These are phyloP conservation scores for Epinephelus fuscoguttatus DNA, from an alignment of 2,113 vertebrate genomes.

Conservation along the genomic window DNA sequence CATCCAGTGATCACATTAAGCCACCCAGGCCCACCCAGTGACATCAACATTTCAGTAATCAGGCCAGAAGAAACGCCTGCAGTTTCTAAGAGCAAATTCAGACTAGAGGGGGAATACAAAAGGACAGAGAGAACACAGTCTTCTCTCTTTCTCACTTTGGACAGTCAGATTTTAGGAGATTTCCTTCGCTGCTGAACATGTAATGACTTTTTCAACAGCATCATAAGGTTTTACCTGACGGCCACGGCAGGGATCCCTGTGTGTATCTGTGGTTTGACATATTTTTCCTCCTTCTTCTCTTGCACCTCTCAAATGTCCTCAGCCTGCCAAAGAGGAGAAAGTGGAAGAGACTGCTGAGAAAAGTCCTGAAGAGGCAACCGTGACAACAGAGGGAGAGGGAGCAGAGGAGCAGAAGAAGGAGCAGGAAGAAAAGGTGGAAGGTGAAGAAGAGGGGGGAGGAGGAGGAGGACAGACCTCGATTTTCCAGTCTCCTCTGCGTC, in stretches of 20 bases:
- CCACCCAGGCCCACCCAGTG: slow-evolving; percentile 74
- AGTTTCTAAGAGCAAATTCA: slow-evolving; percentile 17
- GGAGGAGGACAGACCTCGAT: slow-evolving; percentile 82
- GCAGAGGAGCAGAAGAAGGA: slow-evolving; percentile 82
- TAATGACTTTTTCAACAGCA: not conserved
- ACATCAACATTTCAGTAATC: slow-evolving; percentile 70
- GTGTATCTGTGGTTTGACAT: slow-evolving; percentile 6
- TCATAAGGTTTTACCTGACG: not conserved
- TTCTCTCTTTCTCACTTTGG: not conserved
- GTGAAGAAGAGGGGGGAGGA: slow-evolving; percentile 72
- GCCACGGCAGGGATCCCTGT: not conserved
- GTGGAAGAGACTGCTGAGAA: slow-evolving; percentile 81
- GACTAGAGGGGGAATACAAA: slow-evolving; percentile 27
- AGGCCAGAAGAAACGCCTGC: slow-evolving; percentile 70
- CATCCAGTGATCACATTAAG: slow-evolving; percentile 67
- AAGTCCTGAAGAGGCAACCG: slow-evolving; percentile 76
- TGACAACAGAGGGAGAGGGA: slow-evolving; percentile 75
- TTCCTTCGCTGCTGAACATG: not conserved
- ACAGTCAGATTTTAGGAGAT: not conserved
- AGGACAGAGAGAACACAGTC: not conserved
- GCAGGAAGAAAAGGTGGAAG: slow-evolving; percentile 82
- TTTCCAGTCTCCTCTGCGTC: slow-evolving; percentile 83
- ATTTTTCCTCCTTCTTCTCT: not conserved
- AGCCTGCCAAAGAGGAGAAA: slow-evolving; percentile 89
- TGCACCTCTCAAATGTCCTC: not conserved